Conservation (phyloP, 1,140 invertebrate species). For the Cheumatopsyche charites region DNA sequence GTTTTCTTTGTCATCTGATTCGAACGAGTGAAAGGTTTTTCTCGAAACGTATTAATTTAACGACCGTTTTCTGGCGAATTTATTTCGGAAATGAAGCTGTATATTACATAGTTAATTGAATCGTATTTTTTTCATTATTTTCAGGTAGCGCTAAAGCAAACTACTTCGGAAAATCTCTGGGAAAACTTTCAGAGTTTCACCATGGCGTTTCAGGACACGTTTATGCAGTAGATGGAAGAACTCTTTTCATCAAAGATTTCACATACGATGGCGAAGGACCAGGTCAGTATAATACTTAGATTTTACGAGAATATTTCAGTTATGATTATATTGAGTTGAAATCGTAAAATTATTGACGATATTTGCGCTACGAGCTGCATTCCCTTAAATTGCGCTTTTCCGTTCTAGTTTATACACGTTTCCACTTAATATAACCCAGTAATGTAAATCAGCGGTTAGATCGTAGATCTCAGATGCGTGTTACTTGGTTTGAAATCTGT, state of each 20-base stretch:
- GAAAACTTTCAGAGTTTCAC: constrained; percentile 75
- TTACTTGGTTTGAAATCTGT: not conserved
- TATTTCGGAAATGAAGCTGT: too few species aligned
- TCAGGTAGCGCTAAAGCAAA: constrained; percentile 48
- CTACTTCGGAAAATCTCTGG: constrained; percentile 81
- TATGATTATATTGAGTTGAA: not conserved
- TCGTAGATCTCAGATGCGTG: not conserved
- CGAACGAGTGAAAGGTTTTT: not conserved
- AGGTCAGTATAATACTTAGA: constrained; percentile 65
- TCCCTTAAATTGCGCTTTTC: constrained; percentile 17
- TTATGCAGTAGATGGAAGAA: constrained; percentile 85
- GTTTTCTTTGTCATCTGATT: constrained; percentile 14
- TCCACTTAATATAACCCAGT: constrained; percentile 1
- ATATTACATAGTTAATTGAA: too few species aligned
- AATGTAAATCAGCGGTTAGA: not conserved
- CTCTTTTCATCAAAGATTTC: constrained; percentile 85
- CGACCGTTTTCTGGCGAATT: not conserved
- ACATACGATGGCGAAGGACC: constrained; percentile 89
- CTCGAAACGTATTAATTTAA: not conserved
- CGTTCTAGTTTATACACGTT: constrained; percentile 7
- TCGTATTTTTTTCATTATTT: constrained; percentile 27
- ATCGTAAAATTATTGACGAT: not conserved
- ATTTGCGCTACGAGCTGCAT: not conserved
- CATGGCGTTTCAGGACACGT: constrained; percentile 86
- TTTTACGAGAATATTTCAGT: not conserved